A percentile compares a stretch with the other conserved stretches of the same genome.
These are phyloP conservation scores for Lithobates pipiens DNA, from an alignment of 2,797 vertebrate genomes.

Conservation along the genomic window DNA sequence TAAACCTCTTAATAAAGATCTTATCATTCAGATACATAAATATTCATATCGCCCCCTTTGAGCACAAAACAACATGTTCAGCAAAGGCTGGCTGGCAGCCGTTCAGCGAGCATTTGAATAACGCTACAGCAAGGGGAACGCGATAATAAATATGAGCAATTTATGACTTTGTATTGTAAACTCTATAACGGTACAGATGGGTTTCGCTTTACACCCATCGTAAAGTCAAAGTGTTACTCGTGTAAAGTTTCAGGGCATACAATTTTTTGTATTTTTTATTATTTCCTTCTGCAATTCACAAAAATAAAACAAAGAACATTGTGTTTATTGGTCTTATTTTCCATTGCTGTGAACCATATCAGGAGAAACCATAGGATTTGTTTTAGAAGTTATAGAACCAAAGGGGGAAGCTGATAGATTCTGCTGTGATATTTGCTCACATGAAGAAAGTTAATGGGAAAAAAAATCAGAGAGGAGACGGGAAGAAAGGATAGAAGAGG, in stretches of 20 bases:
- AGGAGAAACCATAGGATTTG: neutral
- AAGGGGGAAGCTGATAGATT: neutral
- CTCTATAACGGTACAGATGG: constrained; percentile 5
- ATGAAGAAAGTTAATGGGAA: neutral
- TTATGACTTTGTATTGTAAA: constrained; percentile 56
- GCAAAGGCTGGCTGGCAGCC: constrained; percentile 57
- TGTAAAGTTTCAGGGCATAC: neutral
- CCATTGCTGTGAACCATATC: neutral
- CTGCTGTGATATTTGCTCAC: neutral
- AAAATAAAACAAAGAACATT: neutral
- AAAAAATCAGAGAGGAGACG: neutral
- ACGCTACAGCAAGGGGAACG: constrained; percentile 56
- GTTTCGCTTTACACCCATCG: neutral
- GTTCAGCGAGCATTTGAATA: constrained; percentile 64
- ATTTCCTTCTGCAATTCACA: neutral
- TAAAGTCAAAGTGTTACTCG: neutral
- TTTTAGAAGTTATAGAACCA: neutral
- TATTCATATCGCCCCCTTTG: constrained; percentile 58
- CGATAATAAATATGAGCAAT: constrained; percentile 55
- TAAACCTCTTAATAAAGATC: constrained; percentile 58
- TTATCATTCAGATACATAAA: constrained; percentile 56
- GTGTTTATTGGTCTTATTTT: neutral
- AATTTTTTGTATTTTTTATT: neutral
- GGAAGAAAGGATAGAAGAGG: too few species aligned
- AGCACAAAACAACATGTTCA: constrained; percentile 59